These are phyloP conservation scores for Ophion ventricosus DNA, from an alignment of 2,888 invertebrate genomes.

Conservation along the genomic window DNA sequence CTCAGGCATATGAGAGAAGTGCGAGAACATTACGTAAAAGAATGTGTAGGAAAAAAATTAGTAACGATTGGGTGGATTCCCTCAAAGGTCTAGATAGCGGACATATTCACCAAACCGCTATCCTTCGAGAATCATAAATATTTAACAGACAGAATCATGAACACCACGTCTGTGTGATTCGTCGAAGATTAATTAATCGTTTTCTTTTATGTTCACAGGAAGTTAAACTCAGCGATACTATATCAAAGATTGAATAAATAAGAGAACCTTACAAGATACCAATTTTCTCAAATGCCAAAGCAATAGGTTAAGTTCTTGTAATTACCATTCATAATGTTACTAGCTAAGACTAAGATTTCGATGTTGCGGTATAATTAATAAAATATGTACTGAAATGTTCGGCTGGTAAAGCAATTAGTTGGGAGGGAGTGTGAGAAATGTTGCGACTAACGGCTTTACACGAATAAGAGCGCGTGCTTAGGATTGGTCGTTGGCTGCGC, in stretches of 20 bases:
- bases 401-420: slow-evolving; percentile 7
- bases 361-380: background rate
- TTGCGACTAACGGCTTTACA: background rate
- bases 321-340: background rate
- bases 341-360: background rate
- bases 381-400: background rate
- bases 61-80: slow-evolving; percentile 56
- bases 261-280: background rate
- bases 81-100: slow-evolving; percentile 58
- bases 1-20: slow-evolving; percentile 58
- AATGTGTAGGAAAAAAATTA: slow-evolving; percentile 58
- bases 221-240: background rate
- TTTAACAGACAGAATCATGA: background rate
- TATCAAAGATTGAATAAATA: background rate
- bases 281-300: background rate
- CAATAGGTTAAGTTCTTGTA: background rate
- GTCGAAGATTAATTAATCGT: background rate
- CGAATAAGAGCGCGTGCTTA: too few relatives aligned
- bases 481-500: too few relatives aligned
- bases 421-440: slow-evolving; percentile 22
- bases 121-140: slow-evolving; percentile 7
- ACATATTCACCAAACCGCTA: slow-evolving; percentile 10
- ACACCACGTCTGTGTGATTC: background rate
- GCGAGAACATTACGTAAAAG: slow-evolving; percentile 57
- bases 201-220: slow-evolving; percentile 5